phyloP scores from a whole-genome alignment of 2,113 vertebrate species.

The Trichechus manatus region DNA sequence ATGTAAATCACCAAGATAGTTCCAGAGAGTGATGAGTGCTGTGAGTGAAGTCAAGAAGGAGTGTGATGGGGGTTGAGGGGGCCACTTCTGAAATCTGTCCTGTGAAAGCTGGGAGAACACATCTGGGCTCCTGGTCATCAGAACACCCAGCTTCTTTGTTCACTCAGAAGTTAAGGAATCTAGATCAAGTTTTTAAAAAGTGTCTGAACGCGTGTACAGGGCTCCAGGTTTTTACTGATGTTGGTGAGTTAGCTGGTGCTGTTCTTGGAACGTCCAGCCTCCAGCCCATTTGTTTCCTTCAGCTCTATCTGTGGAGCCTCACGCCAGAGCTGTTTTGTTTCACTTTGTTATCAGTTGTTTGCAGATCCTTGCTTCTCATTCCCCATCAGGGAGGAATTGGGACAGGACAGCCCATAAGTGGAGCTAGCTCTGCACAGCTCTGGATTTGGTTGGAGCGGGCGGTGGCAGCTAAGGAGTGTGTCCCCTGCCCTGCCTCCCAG shows the following conservation, averaged over 20 bases:
- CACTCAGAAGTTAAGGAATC: neutral
- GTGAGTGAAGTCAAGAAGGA: neutral
- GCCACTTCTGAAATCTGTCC: neutral
- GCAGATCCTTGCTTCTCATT: neutral
- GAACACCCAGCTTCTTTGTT: neutral
- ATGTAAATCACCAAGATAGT: neutral
- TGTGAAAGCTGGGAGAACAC: neutral
- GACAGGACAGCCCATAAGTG: neutral
- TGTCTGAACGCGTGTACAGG: accelerated
- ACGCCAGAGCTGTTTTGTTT: neutral
- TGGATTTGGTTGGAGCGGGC: neutral
- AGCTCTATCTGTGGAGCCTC: neutral
- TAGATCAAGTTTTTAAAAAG: neutral
- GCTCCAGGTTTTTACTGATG: too few relatives aligned
- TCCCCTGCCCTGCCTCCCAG: too few relatives aligned
- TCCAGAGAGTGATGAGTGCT: neutral
- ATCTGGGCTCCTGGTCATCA: neutral
- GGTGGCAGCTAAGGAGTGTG: neutral
- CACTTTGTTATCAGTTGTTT: neutral
- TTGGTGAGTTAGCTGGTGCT: too few relatives aligned
- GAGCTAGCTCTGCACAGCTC: neutral
- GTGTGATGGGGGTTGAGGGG: neutral
- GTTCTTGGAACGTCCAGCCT: neutral
- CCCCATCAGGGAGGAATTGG: neutral
- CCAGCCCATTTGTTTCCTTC: neutral